These are phyloP conservation scores for Elephas maximus DNA, from an alignment of 2,113 vertebrate genomes.

Conservation along the genomic window DNA sequence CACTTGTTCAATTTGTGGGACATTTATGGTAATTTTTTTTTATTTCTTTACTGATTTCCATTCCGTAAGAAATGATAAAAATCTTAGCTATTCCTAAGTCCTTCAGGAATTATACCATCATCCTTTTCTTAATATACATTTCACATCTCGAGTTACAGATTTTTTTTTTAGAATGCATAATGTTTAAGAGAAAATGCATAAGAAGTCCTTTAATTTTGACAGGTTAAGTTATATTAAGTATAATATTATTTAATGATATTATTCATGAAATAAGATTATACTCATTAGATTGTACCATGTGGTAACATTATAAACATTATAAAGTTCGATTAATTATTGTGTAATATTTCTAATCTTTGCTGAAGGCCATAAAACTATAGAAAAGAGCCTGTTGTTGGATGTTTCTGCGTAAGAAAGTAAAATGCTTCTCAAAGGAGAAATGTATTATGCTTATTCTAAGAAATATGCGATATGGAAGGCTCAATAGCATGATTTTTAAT, in stretches of 20 bases:
- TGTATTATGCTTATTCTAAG: background rate
- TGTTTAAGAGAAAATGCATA: constrained; percentile 19
- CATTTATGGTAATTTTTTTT: background rate
- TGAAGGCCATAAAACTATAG: background rate
- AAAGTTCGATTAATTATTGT: constrained; percentile 23
- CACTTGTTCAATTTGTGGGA: background rate
- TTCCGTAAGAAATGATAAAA: background rate
- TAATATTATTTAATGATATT: background rate
- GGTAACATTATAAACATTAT: background rate
- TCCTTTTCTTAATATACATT: background rate
- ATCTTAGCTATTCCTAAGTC: constrained; percentile 19
- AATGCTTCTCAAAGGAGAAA: constrained; percentile 2
- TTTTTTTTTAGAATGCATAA: background rate
- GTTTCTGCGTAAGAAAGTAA: background rate
- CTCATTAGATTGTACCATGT: background rate
- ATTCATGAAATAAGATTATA: constrained; percentile 53
- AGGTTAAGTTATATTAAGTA: background rate
- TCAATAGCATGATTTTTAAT: background rate
- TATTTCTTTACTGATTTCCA: background rate
- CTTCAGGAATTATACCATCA: constrained; percentile 4
- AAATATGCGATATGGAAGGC: background rate
- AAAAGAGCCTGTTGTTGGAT: background rate
- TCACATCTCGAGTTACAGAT: constrained; percentile 25
- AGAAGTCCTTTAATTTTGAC: background rate
- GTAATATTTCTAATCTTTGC: background rate